phyloP scores from a whole-genome alignment of 2,888 invertebrate genomes.

The Pseudoips prasinana region DNA sequence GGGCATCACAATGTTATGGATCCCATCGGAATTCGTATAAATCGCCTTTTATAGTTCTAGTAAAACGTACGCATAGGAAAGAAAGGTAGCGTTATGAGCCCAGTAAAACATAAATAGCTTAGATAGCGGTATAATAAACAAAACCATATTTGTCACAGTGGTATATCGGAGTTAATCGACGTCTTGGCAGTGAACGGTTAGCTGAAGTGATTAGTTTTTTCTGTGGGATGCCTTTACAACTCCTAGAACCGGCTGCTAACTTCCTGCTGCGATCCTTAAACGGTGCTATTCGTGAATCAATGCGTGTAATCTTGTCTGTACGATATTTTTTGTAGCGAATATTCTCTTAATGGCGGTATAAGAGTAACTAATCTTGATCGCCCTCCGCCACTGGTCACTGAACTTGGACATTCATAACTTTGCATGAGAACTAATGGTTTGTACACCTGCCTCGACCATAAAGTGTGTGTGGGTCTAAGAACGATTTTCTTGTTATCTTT shows the following conservation, averaged over 20 bases:
- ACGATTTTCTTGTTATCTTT: slow-evolving; percentile 1
- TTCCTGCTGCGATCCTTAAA: slow-evolving; percentile 71
- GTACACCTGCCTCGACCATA: too few relatives aligned
- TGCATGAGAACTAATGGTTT: slow-evolving; percentile 2
- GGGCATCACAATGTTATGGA: slow-evolving; percentile 47
- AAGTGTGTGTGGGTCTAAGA: too few relatives aligned
- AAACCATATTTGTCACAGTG: slow-evolving; percentile 44
- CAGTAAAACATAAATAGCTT: too few relatives aligned
- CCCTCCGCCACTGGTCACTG: slow-evolving; percentile 36
- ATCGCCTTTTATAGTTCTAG: slow-evolving; percentile 35
- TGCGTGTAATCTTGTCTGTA: slow-evolving; percentile 55
- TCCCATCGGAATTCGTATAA: slow-evolving; percentile 36
- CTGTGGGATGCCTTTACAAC: slow-evolving; percentile 44
- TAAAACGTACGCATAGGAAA: slow-evolving; percentile 22
- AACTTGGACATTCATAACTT: slow-evolving; percentile 32
- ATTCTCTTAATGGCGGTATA: slow-evolving; percentile 39
- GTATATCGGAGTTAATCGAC: slow-evolving; percentile 25
- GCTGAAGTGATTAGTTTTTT: slow-evolving; percentile 55
- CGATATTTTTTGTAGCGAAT: slow-evolving; percentile 49
- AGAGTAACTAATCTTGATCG: slow-evolving; percentile 45
- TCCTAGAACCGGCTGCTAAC: slow-evolving; percentile 50
- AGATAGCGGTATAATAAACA: slow-evolving; percentile 45
- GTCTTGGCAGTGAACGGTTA: slow-evolving; percentile 52
- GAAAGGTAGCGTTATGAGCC: slow-evolving; percentile 5
- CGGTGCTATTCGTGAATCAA: slow-evolving; percentile 51